Base-by-base conservation (phyloP, 2,113 vertebrate genomes). In the Thalassarche chlororhynchos region DNA sequence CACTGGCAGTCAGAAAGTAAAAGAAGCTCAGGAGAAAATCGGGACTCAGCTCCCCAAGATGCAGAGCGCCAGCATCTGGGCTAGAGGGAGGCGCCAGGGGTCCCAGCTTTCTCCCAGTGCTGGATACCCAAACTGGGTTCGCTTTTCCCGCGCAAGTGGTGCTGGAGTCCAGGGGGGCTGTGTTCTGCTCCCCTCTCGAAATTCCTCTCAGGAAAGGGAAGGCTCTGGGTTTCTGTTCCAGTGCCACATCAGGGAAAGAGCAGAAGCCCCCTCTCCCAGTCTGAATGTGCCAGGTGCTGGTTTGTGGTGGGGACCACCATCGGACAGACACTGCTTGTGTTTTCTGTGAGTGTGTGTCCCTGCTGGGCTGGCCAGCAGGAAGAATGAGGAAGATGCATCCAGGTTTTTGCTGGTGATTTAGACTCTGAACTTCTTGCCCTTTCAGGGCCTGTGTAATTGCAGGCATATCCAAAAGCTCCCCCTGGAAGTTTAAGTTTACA, bases 231-330 rank as follows among this genome's bases (percentile, higher is more conserved):
- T 62, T 62, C 54, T 21, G 4, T 58, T 42, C 20, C 31, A 20
- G 31, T 23, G 52, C 14, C 21, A 10, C 0, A 0, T 5, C 40
- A 54, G 17, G 38, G 57, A n/a, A 49, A 14, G 17, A 64, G 14
- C 9, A 61, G 82, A 23, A 85, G 18, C 5, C 5, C 9, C 5
- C 5, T 49, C 4, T n/a, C 5, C 25, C 58, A 1, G 0, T 3
- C 8, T 40, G 79, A 29, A 5, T 2, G 31, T 28, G 14, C 14
- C 26, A 34, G 58, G 14, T 3, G 10, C 25, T 44, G 47, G 8
- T 38, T 40, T 80, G n/a, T 36, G 46, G 9, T 46, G 12, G 23
- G 18, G 5, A n/a, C 3, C 19, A 11, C 11, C 4, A 8, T 12
- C 2, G 1, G 23, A 18, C 8, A 15, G 54, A 42, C 16, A 8